Percentiles rank a stretch among this genome's conserved stretches.
Conservation (phyloP, 2,113 vertebrate genomes). For the Apodemus speciosus region DNA sequence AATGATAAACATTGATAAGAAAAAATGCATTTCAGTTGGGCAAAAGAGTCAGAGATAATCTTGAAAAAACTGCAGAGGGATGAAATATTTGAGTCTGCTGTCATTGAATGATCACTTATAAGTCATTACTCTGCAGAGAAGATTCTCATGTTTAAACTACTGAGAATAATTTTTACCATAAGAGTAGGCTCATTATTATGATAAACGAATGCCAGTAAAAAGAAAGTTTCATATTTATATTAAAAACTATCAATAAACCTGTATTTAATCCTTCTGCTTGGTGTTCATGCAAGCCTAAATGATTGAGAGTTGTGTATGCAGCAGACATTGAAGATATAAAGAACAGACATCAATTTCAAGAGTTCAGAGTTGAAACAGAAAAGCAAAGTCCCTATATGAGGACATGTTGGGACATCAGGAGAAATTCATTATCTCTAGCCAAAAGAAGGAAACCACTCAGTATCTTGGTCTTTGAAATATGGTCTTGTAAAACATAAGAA, state of each 20-base stretch:
- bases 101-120: neutral
- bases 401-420: neutral
- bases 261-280: neutral
- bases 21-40: conserved; percentile 20
- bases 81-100: neutral
- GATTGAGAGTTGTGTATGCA: conserved; percentile 2
- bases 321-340: neutral
- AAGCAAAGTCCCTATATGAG: neutral
- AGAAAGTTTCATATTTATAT: neutral
- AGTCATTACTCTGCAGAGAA: neutral
- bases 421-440: neutral
- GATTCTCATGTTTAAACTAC: conserved; percentile 30
- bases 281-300: neutral
- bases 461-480: neutral
- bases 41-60: neutral
- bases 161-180: neutral
- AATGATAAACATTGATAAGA: neutral
- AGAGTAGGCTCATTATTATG: conserved; percentile 3
- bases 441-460: neutral
- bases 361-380: neutral
- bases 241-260: conserved; percentile 11
- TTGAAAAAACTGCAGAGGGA: neutral
- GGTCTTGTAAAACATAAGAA: neutral
- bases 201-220: conserved; percentile 13
- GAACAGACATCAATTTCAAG: neutral